phyloP scores from a whole-genome alignment of 2,888 invertebrate species.

The Ectemnius cavifrons region DNA sequence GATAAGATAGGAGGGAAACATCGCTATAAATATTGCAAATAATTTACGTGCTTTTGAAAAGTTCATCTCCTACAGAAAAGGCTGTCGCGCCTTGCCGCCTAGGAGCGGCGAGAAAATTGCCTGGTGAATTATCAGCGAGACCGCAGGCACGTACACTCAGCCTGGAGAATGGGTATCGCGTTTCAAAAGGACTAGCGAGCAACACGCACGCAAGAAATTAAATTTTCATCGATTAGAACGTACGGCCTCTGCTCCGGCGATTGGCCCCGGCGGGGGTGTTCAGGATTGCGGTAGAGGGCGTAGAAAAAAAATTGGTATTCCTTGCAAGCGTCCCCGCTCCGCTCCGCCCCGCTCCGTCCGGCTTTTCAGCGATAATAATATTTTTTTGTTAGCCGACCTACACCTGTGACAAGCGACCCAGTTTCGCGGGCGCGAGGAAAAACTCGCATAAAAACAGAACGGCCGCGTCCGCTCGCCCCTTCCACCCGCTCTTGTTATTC shows the following conservation, averaged over 20 bases:
- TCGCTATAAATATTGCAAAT: no score
- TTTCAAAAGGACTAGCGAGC: not conserved
- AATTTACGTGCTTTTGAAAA: no score
- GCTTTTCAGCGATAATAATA: conserved; percentile 40
- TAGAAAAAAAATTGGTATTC: conserved; percentile 25
- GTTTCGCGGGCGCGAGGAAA: no score
- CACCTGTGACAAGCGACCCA: conserved; percentile 35
- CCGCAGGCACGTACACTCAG: not conserved
- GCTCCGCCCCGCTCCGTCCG: no score
- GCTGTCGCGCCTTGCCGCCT: no score
- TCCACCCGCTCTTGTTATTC: no score
- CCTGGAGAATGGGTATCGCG: not conserved
- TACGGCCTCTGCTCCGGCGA: not conserved
- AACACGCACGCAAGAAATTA: not conserved
- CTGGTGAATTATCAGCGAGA: not conserved
- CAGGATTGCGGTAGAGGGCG: conserved; percentile 24
- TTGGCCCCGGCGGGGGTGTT: not conserved
- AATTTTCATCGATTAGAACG: conserved; percentile 6
- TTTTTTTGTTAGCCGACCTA: conserved; percentile 38
- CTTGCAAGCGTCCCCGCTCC: not conserved
- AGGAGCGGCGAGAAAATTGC: no score
- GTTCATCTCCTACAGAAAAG: no score
- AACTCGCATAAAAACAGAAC: not conserved
- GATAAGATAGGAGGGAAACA: no score
- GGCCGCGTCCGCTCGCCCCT: conserved; percentile 16